Evolutionary conservation across 2,113 vertebrate genomes (phyloP).

Genomic region (Phocoena phocoena): DNA sequence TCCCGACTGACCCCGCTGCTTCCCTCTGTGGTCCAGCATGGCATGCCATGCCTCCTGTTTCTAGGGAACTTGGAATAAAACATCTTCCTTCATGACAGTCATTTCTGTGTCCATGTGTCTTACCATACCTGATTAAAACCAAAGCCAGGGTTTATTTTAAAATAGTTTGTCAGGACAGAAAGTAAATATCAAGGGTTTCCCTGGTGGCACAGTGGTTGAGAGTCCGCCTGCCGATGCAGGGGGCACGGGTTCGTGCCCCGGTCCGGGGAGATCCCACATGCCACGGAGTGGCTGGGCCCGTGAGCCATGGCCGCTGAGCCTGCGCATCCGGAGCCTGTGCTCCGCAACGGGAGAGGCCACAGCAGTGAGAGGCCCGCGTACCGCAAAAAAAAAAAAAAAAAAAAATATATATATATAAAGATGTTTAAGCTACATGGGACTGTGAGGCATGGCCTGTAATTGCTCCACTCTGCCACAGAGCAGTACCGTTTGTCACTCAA

Average conservation of each 20-base stretch:
- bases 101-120: background rate
- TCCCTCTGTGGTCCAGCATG: rapidly evolving
- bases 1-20: background rate
- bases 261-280: too few species aligned
- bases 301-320: too few species aligned
- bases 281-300: too few species aligned
- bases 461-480: rapidly evolving
- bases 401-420: too few species aligned
- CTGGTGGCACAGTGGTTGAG: too few species aligned
- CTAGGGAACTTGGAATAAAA: background rate
- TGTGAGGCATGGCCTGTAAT: background rate
- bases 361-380: too few species aligned
- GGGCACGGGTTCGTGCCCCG: too few species aligned
- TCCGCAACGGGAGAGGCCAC: too few species aligned
- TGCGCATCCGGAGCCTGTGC: too few species aligned
- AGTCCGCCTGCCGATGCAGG: too few species aligned
- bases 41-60: rapidly evolving
- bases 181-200: background rate
- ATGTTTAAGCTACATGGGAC: background rate
- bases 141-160: background rate
- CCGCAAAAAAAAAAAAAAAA: too few species aligned
- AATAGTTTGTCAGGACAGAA: background rate
- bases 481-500: rapidly evolving
- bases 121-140: background rate
- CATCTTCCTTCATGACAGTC: background rate